These are phyloP conservation scores for Psittacus erithacus DNA, from an alignment of 2,113 vertebrate genomes.

Conservation along the genomic window DNA sequence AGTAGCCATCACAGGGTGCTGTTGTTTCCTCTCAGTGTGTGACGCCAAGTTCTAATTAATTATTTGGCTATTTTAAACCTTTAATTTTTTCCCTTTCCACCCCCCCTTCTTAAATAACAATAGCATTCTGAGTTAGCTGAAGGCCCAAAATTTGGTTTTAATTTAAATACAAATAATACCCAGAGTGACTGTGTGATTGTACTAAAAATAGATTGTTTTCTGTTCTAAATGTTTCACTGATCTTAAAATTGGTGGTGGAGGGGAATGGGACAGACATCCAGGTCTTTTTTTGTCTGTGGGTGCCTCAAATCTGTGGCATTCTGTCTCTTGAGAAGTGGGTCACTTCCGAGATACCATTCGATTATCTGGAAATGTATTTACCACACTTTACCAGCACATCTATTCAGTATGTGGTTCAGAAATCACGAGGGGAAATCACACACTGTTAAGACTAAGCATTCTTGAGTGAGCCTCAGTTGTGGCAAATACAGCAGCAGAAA, in stretches of 20 bases:
- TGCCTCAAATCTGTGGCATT: constrained; percentile 26
- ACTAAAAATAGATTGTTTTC: constrained; percentile 56
- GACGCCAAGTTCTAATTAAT: neutral
- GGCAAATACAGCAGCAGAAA: constrained; percentile 69
- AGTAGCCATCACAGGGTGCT: neutral
- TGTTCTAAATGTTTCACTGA: constrained; percentile 21
- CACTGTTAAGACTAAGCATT: constrained; percentile 73
- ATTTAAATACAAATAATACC: constrained; percentile 61
- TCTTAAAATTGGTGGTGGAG: constrained; percentile 19
- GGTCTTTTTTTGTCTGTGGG: constrained; percentile 20
- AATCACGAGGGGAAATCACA: constrained; percentile 74
- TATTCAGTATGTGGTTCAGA: constrained; percentile 64
- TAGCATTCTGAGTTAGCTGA: neutral
- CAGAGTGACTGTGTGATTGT: neutral
- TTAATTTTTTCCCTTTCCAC: neutral
- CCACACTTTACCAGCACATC: constrained; percentile 52
- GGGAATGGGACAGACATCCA: neutral
- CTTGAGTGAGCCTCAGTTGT: constrained; percentile 69
- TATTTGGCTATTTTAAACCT: neutral
- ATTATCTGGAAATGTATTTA: constrained; percentile 72
- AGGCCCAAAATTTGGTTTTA: constrained; percentile 48
- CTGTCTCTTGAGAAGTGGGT: constrained; percentile 10
- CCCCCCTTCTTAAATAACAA: neutral
- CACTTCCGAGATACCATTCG: constrained; percentile 37
- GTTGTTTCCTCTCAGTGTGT: neutral